A percentile compares a stretch with the other conserved stretches of the same genome.
These are phyloP conservation scores for Molanna angustata DNA, from an alignment of 2,888 invertebrate genomes.

Conservation along the genomic window DNA sequence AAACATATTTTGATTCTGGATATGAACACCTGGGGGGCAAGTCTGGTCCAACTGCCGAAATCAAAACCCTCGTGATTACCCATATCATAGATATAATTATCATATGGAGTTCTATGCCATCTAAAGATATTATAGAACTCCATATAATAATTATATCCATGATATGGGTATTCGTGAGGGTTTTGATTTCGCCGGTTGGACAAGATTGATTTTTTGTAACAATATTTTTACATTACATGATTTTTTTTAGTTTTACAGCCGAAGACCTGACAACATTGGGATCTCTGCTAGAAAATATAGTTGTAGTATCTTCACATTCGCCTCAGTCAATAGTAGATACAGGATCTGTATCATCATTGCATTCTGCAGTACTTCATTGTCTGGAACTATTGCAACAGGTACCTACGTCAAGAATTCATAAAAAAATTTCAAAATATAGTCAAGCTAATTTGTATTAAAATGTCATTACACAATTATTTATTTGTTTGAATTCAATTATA, in stretches of 20 bases:
- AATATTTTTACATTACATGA: not conserved
- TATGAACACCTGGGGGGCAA: too few species aligned
- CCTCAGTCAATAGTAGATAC: constrained; percentile 63
- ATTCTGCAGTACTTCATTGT: constrained; percentile 81
- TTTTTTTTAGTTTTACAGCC: constrained; percentile 56
- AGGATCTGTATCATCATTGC: constrained; percentile 75
- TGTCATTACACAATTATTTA: not conserved
- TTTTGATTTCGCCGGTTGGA: too few species aligned
- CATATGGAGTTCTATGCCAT: too few species aligned
- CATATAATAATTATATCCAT: too few species aligned
- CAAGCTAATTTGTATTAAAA: not conserved
- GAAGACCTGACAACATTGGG: constrained; percentile 80
- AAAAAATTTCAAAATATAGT: not conserved
- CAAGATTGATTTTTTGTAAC: too few species aligned
- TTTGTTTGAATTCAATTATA: not conserved
- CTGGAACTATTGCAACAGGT: constrained; percentile 87
- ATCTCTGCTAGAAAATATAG: constrained; percentile 69
- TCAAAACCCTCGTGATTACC: too few species aligned
- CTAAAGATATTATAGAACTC: too few species aligned
- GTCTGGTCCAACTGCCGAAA: too few species aligned
- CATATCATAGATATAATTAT: too few species aligned
- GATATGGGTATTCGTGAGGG: too few species aligned
- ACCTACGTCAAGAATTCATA: too few species aligned
- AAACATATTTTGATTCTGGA: too few species aligned
- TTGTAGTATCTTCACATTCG: constrained; percentile 55